phyloP scores from a whole-genome alignment of 2,797 vertebrate species.

The Moxostoma hubbsi region DNA sequence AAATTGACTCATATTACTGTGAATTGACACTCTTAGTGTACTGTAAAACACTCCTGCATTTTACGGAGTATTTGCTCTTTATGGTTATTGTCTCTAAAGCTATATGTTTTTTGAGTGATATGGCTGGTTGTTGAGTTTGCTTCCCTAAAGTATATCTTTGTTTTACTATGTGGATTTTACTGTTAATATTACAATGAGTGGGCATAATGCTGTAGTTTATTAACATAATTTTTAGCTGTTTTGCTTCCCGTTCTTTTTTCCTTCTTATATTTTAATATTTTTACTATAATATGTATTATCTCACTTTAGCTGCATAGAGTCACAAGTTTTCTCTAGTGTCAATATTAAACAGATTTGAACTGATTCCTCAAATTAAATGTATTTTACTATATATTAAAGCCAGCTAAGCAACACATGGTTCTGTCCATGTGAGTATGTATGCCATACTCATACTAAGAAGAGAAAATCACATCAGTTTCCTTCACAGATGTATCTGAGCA shows the following conservation, averaged over 20 bases:
- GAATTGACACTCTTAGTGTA: not conserved
- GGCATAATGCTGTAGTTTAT: too few relatives aligned
- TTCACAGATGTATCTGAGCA: not conserved
- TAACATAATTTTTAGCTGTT: too few relatives aligned
- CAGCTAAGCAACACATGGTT: not conserved
- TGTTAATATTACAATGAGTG: not conserved
- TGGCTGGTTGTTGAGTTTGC: not conserved
- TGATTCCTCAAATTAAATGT: not conserved
- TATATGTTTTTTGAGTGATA: not conserved
- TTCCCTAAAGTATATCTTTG: not conserved
- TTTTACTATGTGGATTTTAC: not conserved
- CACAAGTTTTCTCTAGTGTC: not conserved
- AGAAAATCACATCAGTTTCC: not conserved
- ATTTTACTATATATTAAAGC: not conserved
- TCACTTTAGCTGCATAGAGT: not conserved
- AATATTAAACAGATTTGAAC: not conserved
- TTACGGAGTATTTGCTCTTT: not conserved
- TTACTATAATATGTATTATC: not conserved
- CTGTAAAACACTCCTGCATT: not conserved
- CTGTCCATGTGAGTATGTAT: slow-evolving; percentile 1
- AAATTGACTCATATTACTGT: not conserved
- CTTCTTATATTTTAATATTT: not conserved
- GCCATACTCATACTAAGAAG: not conserved
- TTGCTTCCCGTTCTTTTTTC: not conserved
- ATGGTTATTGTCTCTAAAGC: not conserved